phyloP scores from a whole-genome alignment of 92 coral and sea anemone species.

The Hydrozoanthus gracilis region DNA sequence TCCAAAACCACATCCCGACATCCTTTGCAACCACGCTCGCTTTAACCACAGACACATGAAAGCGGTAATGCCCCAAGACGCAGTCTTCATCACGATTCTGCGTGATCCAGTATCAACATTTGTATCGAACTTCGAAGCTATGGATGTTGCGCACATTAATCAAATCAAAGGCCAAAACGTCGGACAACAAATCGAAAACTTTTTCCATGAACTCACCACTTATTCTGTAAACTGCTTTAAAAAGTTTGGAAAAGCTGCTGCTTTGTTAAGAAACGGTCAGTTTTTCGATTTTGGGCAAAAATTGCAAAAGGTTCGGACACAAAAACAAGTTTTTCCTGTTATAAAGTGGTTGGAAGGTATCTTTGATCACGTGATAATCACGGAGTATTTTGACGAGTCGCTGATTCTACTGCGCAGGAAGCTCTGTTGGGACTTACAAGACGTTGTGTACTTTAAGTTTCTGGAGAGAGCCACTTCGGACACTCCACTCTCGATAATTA shows the following conservation, averaged over 20 bases:
- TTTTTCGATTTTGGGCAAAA: slow-evolving; percentile 87
- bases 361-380: slow-evolving; percentile 80
- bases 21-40: slow-evolving; percentile 89
- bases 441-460: slow-evolving; percentile 74
- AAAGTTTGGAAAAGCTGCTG: slow-evolving; percentile 56
- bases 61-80: slow-evolving; percentile 80
- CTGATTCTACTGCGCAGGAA: slow-evolving; percentile 78
- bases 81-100: slow-evolving; percentile 85
- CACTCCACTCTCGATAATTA: slow-evolving; percentile 51
- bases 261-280: slow-evolving; percentile 90
- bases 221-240: slow-evolving; percentile 65
- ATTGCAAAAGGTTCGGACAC: slow-evolving; percentile 63
- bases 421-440: slow-evolving; percentile 86
- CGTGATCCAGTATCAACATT: slow-evolving; percentile 90
- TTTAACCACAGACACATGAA: slow-evolving; percentile 75
- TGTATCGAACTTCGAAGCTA: slow-evolving; percentile 84
- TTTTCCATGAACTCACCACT: slow-evolving; percentile 71
- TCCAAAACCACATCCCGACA: slow-evolving; percentile 66
- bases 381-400: slow-evolving; percentile 88
- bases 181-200: slow-evolving; percentile 64
- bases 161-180: slow-evolving; percentile 7
- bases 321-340: slow-evolving; percentile 43
- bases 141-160: slow-evolving; percentile 76
- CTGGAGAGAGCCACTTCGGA: slow-evolving; percentile 63
- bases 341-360: slow-evolving; percentile 59